phyloP scores from a whole-genome alignment of 2,113 vertebrate species.

The Casuarius casuarius region DNA sequence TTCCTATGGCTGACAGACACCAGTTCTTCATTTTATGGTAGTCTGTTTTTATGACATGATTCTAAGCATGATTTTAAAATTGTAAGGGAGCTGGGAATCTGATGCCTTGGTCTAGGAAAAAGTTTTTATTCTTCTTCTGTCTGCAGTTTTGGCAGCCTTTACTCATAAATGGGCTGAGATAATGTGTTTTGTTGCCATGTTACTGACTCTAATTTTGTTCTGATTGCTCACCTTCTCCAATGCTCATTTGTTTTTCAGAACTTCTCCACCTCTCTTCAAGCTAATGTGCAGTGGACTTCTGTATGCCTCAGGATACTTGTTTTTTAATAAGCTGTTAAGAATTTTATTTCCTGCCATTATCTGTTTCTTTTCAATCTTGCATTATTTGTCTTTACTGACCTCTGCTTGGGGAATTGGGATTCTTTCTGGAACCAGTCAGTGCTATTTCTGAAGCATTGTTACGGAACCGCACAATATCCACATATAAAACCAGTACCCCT shows the following conservation, averaged over 20 bases:
- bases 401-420: neutral
- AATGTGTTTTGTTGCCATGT: neutral
- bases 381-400: neutral
- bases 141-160: neutral
- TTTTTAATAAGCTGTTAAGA: neutral
- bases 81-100: neutral
- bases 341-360: neutral
- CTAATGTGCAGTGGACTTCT: neutral
- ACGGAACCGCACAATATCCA: neutral
- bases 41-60: neutral
- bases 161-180: neutral
- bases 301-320: neutral
- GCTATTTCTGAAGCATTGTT: conserved; percentile 10
- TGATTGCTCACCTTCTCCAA: neutral
- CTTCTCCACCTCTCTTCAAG: neutral
- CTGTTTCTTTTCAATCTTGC: neutral
- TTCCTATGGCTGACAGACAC: neutral
- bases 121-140: neutral
- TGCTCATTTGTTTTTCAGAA: neutral
- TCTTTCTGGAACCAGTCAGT: neutral
- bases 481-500: neutral
- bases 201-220: neutral
- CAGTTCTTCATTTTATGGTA: neutral
- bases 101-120: neutral
- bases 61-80: neutral